These are phyloP conservation scores for Ictidomys tridecemlineatus DNA, from an alignment of 2,113 vertebrate species.

Conservation along the genomic window DNA sequence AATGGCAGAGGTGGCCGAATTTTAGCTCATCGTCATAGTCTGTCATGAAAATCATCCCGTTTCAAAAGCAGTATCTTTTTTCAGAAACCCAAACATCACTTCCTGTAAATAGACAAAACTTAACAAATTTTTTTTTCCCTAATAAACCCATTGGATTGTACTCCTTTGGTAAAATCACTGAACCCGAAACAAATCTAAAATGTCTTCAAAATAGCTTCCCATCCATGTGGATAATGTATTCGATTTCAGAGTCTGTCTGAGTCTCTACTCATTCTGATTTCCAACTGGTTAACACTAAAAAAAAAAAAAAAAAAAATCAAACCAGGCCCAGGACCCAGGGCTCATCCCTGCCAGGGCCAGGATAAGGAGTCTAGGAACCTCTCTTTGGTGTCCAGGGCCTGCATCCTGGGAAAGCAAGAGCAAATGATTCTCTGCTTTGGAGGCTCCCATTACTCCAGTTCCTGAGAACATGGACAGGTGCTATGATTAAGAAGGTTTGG, in stretches of 20 bases:
- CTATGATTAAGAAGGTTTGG: background rate
- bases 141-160: conserved; percentile 17
- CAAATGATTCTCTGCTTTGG: background rate
- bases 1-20: background rate
- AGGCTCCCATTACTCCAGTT: background rate
- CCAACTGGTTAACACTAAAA: background rate
- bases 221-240: background rate
- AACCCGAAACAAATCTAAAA: conserved; percentile 61
- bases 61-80: conserved; percentile 37
- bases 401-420: background rate
- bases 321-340: background rate
- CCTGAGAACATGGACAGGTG: background rate
- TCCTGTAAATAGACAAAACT: conserved; percentile 53
- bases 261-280: background rate
- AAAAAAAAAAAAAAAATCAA: background rate
- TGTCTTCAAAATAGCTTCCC: conserved; percentile 25
- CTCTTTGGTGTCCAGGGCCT: background rate
- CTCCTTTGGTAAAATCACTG: conserved; percentile 43
- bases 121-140: conserved; percentile 41
- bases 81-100: conserved; percentile 59
- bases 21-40: conserved; percentile 4
- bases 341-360: accelerated
- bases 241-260: background rate
- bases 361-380: background rate
- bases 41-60: background rate